Evolutionary conservation across 1,140 invertebrate genomes (phyloP).

Genomic region (Rhysida immarginata): DNA sequence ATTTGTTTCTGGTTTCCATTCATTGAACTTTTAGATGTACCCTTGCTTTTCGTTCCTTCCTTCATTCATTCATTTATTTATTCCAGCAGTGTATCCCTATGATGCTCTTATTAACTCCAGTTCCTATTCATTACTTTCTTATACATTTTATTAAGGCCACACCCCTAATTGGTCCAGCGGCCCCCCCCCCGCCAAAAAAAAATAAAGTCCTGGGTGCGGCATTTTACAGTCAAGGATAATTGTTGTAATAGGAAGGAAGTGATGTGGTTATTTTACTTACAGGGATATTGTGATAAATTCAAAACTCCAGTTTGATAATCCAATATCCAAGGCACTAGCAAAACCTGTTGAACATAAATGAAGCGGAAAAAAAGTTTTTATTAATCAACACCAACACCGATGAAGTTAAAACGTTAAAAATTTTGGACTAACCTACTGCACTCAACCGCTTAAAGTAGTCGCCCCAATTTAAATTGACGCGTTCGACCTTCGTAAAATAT

Average conservation of each 20-base stretch:
- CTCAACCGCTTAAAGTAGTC: constrained; percentile 41
- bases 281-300: constrained; percentile 82
- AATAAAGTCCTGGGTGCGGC: no score
- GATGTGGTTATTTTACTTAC: constrained; percentile 36
- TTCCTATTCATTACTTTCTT: no score
- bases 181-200: no score
- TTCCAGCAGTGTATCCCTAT: no score
- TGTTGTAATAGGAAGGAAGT: constrained; percentile 6
- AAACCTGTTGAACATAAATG: constrained; percentile 38
- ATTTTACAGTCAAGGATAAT: no score
- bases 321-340: constrained; percentile 88
- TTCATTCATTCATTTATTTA: no score
- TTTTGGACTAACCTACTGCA: neutral
- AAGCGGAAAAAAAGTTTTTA: neutral
- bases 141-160: no score
- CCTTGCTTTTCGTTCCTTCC: no score
- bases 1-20: no score
- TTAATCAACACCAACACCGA: neutral
- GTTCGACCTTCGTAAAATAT: constrained; percentile 40
- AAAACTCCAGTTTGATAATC: constrained; percentile 92
- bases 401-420: neutral
- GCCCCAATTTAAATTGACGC: constrained; percentile 49
- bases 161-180: no score
- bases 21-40: no score
- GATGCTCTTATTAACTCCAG: no score